phyloP scores from a whole-genome alignment of 2,113 vertebrate species.

The Pelobates fuscus region DNA sequence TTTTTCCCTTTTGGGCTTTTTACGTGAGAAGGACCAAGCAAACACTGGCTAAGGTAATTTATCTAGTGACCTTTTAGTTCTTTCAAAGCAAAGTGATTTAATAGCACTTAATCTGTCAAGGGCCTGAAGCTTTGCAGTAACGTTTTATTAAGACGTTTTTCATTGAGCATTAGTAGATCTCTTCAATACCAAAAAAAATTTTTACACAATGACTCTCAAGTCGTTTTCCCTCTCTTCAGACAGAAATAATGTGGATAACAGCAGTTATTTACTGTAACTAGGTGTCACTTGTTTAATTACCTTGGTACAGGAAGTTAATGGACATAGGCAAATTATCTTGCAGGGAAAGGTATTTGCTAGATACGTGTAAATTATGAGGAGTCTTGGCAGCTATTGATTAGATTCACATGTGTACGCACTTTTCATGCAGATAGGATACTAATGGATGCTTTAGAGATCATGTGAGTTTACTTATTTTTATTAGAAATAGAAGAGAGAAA shows the following conservation, averaged over 20 bases:
- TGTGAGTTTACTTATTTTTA: no score
- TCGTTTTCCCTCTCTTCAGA: neutral
- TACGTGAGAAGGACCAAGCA: slow-evolving; percentile 61
- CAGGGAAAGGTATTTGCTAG: no score
- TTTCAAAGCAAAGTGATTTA: slow-evolving; percentile 78
- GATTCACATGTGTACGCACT: no score
- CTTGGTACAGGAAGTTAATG: no score
- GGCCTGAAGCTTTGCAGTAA: slow-evolving; percentile 77
- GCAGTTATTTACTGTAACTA: neutral
- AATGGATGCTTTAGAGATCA: no score
- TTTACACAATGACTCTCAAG: slow-evolving; percentile 29
- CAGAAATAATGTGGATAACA: neutral
- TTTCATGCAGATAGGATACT: no score
- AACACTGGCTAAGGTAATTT: slow-evolving; percentile 72
- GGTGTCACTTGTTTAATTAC: neutral
- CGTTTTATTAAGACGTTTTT: slow-evolving; percentile 75
- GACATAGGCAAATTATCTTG: no score
- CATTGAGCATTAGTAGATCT: slow-evolving; percentile 72
- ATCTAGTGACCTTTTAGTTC: slow-evolving; percentile 77
- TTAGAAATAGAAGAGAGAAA: no score
- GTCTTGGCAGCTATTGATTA: no score
- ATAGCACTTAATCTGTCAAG: slow-evolving; percentile 81
- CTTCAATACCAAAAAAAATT: slow-evolving; percentile 66
- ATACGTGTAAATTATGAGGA: no score
- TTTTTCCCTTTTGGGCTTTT: slow-evolving; percentile 55